phyloP scores from a whole-genome alignment of 2,888 invertebrate species.

The Eretmocerus hayati region DNA sequence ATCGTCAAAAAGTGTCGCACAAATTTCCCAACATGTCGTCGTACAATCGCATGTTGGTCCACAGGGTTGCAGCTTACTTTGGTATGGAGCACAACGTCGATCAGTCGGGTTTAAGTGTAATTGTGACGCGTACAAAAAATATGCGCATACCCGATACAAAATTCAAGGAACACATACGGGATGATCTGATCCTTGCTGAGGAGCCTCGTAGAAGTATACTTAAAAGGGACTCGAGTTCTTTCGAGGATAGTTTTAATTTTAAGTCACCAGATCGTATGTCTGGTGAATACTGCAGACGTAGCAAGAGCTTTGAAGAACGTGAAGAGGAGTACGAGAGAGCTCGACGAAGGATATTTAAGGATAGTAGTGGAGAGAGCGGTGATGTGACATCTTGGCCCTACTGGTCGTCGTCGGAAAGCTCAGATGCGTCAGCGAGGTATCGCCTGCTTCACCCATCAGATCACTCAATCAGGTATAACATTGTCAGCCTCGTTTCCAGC shows the following conservation, averaged over 20 bases:
- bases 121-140: slow-evolving; percentile 73
- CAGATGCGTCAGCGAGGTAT: slow-evolving; percentile 39
- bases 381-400: slow-evolving; percentile 42
- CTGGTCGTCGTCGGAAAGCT: slow-evolving; percentile 43
- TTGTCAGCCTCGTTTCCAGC: neutral
- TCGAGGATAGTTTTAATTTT: slow-evolving; percentile 60
- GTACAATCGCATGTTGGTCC: slow-evolving; percentile 93
- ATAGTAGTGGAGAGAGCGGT: slow-evolving; percentile 39
- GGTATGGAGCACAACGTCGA: slow-evolving; percentile 93
- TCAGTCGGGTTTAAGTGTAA: slow-evolving; percentile 70
- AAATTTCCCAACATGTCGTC: slow-evolving; percentile 91
- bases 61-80: slow-evolving; percentile 88
- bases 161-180: slow-evolving; percentile 65
- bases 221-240: slow-evolving; percentile 73
- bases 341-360: slow-evolving; percentile 75
- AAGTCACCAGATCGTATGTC: slow-evolving; percentile 58
- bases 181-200: slow-evolving; percentile 57
- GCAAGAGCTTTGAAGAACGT: slow-evolving; percentile 85
- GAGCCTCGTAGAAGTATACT: slow-evolving; percentile 72
- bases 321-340: slow-evolving; percentile 85
- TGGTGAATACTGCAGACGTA: slow-evolving; percentile 60
- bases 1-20: slow-evolving; percentile 52
- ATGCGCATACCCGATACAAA: slow-evolving; percentile 64
- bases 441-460: slow-evolving; percentile 40
- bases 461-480: slow-evolving; percentile 33